phyloP scores from a whole-genome alignment of 2,113 vertebrate genomes.

The Embiotoca jacksoni region DNA sequence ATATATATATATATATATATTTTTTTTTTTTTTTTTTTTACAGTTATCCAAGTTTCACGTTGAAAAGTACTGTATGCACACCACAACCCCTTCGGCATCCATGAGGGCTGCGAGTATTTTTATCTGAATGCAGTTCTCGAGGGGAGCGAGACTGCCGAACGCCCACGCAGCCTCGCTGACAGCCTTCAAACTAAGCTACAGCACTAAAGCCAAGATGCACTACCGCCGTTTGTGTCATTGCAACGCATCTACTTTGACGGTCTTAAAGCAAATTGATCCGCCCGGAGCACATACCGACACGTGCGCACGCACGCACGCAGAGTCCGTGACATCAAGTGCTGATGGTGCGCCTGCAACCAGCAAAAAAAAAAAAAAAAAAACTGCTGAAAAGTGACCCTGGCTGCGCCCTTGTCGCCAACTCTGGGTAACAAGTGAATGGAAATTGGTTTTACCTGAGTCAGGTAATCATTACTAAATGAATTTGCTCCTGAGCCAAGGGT shows the following conservation, averaged over 20 bases:
- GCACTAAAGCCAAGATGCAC: constrained; percentile 55
- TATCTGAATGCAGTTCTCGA: constrained; percentile 63
- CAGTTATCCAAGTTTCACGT: constrained; percentile 45
- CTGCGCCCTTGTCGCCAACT: constrained; percentile 89
- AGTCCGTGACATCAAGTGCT: constrained; percentile 78
- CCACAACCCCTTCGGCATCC: constrained; percentile 30
- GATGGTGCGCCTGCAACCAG: constrained; percentile 77
- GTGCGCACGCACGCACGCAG: not conserved
- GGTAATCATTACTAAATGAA: constrained; percentile 96
- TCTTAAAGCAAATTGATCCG: constrained; percentile 46
- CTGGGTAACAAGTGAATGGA: constrained; percentile 87
- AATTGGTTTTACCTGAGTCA: constrained; percentile 91
- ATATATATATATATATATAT: no score
- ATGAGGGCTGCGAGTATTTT: constrained; percentile 65
- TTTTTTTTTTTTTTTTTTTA: constrained; percentile 6
- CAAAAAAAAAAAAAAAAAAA: constrained; percentile 40
- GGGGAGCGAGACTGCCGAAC: constrained; percentile 55
- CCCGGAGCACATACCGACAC: not conserved
- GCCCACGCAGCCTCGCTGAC: constrained; percentile 70
- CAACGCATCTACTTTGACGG: constrained; percentile 28
- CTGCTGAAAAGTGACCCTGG: constrained; percentile 89
- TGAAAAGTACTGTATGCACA: constrained; percentile 26
- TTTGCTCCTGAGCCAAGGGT: constrained; percentile 85
- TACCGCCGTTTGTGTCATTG: constrained; percentile 55
- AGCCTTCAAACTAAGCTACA: constrained; percentile 63